These are phyloP conservation scores for Lasioglossum calceatum DNA, from an alignment of 2,888 invertebrate genomes.

Conservation along the genomic window DNA sequence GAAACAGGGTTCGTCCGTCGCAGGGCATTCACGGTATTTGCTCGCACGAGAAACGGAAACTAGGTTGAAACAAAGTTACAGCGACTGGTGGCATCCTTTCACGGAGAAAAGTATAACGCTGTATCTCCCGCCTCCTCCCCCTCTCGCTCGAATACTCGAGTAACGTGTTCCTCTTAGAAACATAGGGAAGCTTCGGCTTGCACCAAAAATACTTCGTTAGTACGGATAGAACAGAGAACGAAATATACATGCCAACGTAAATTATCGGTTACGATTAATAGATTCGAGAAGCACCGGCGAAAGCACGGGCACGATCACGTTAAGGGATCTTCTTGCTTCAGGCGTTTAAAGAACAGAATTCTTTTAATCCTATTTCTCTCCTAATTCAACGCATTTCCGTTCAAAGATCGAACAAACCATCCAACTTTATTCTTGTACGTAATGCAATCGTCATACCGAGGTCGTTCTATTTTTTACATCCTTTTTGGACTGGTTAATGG, in stretches of 20 bases:
- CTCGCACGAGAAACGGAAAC: not conserved
- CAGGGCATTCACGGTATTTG: not conserved
- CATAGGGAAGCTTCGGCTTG: slow-evolving; percentile 22
- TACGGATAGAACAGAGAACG: not conserved
- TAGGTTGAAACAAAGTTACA: not conserved
- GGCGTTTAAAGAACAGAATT: not conserved
- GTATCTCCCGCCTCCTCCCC: not conserved
- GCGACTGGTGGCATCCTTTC: not conserved
- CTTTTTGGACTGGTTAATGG: not conserved
- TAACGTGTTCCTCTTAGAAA: slow-evolving; percentile 36
- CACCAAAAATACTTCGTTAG: not conserved
- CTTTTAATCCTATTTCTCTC: not conserved
- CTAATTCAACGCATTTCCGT: not conserved
- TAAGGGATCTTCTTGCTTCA: slow-evolving; percentile 2
- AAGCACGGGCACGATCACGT: slow-evolving; percentile 18
- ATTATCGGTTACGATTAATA: not conserved
- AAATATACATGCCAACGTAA: slow-evolving; percentile 23
- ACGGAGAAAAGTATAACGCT: not conserved
- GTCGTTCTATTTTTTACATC: not conserved
- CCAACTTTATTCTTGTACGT: not conserved
- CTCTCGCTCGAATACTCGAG: slow-evolving; percentile 23
- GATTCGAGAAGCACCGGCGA: slow-evolving; percentile 10
- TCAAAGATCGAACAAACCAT: not conserved
- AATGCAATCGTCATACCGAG: not conserved
- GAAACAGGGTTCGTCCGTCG: not conserved